Base-by-base conservation (phyloP, 2,888 invertebrate genomes). In the Heliconius charithonia region DNA sequence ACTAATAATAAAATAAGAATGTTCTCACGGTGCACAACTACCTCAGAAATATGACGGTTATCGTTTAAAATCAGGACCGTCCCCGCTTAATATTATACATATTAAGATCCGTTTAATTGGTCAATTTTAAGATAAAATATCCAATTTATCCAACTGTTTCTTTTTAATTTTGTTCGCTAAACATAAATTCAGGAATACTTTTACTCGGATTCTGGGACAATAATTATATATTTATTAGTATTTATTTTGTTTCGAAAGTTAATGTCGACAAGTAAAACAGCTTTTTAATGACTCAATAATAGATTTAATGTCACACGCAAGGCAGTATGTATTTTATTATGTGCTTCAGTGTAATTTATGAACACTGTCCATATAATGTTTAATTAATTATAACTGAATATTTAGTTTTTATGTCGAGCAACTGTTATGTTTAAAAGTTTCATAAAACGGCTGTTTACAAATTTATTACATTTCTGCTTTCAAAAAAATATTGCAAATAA, bases 31-130 rank as follows among this genome's bases (percentile, higher is more conserved):
- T 81, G 92, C 84, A 85, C 91, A 84, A 86, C 87, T 88, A 92
- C 90, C 92, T 85, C 86, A 79, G 84, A 74, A 84, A 84, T 86
- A 86, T 87, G 86, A 86, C 87, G 87, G 89, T 87, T 86, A 85
- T 87, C 83, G 86, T 88, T 88, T 87, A 86, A 88, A 87, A 84
- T 87, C 85, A 87, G 87, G 88, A 87, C 84, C 88, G 85, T 85
- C 83, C 86, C 87, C 87, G 84, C 82, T 89, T 86, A 74, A 85
- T 83, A 79, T 80, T 88, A 92, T 91, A 88, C 88, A 91, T 92
- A 93, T 91, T 89, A 88, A 90, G 89, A 87, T 87, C 82, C 85
- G 83, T 88, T 87, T 92, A 90, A 92, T 92, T 92, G 82, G 79
- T 66, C 70, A 76, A 79, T 79, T 79, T 77, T 37, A 32, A 78